A percentile compares a stretch with the other conserved stretches of the same genome.
These are phyloP conservation scores for Callospermophilus lateralis DNA, from an alignment of 2,113 vertebrate species.

Conservation along the genomic window DNA sequence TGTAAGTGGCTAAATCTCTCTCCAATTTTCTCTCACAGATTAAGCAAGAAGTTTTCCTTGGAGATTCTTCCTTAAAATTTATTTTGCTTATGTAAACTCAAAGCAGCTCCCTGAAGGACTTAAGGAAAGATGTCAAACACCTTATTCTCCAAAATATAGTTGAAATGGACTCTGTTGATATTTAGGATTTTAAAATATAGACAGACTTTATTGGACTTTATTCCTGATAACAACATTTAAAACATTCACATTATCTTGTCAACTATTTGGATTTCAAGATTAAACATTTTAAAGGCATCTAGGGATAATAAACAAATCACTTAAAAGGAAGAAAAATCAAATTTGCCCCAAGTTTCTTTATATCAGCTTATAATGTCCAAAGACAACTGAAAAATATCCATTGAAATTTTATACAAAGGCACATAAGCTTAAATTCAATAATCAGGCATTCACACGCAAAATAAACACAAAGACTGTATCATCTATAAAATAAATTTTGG, in stretches of 20 bases:
- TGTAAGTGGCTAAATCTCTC: neutral
- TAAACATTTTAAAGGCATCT: neutral
- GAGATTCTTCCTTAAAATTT: neutral
- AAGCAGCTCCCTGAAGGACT: neutral
- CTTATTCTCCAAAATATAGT: neutral
- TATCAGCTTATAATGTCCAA: neutral
- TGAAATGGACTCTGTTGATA: neutral
- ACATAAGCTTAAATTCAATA: neutral
- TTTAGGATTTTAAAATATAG: neutral
- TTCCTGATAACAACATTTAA: neutral
- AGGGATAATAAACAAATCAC: neutral
- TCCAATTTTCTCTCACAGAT: neutral
- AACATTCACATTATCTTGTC: neutral
- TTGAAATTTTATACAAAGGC: neutral
- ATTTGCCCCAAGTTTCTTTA: neutral
- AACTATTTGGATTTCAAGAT: neutral
- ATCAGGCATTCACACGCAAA: neutral
- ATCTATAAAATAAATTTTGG: neutral
- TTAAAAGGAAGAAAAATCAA: neutral
- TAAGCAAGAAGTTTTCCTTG: neutral
- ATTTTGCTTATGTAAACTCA: neutral
- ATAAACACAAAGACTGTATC: neutral
- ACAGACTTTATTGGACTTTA: neutral
- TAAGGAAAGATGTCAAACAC: neutral
- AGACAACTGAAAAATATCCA: neutral